Evolutionary conservation across 2,888 invertebrate genomes (phyloP).

Genomic region (Platycheirus albimanus): DNA sequence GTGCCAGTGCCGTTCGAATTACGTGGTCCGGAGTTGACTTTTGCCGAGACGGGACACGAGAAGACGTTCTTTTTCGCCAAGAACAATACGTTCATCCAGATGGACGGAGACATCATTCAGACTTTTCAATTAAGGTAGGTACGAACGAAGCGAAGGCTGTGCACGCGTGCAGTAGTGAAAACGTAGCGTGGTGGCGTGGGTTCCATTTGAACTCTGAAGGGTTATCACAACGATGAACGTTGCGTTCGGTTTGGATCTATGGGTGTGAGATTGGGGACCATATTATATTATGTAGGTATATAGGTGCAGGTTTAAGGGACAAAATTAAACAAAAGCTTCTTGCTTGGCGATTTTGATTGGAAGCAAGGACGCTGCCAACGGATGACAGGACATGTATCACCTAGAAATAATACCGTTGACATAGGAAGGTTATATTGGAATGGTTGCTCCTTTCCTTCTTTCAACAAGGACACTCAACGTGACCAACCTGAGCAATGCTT

Average conservation of each 20-base stretch:
- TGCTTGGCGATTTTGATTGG: slow-evolving; percentile 47
- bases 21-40: slow-evolving; percentile 91
- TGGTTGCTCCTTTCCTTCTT: background rate
- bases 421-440: slow-evolving; percentile 17
- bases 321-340: slow-evolving; percentile 66
- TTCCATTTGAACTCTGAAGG: slow-evolving; percentile 9
- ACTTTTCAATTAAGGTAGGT: slow-evolving; percentile 93
- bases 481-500: slow-evolving; percentile 29
- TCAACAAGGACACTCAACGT: slow-evolving; percentile 31
- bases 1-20: slow-evolving; percentile 89
- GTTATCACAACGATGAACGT: slow-evolving; percentile 6
- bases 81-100: slow-evolving; percentile 94
- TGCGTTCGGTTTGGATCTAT: no score
- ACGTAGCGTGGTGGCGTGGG: background rate
- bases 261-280: no score
- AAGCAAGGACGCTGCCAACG: background rate
- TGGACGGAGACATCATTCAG: slow-evolving; percentile 94
- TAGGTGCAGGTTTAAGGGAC: slow-evolving; percentile 43
- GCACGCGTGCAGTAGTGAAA: background rate
- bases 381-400: slow-evolving; percentile 13
- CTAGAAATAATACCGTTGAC: slow-evolving; percentile 40
- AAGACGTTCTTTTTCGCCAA: slow-evolving; percentile 96
- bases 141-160: no score
- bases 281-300: no score
- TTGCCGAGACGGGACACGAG: slow-evolving; percentile 92